Evolutionary conservation across 2,113 vertebrate species (phyloP).

Genomic region (human (Homo sapiens)): GRCh38 chrX:40782001-40782500

Average conservation of each 20-base stretch:
- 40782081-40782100: too few relatives aligned
- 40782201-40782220: neutral
- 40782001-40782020: too few relatives aligned
- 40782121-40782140: conserved; percentile 11
- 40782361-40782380: conserved; percentile 7
- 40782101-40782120: neutral
- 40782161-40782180: neutral
- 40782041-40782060: too few relatives aligned
- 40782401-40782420: neutral
- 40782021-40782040: too few relatives aligned
- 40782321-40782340: neutral
- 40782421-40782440: neutral
- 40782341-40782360: neutral
- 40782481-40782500: neutral
- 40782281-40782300: neutral
- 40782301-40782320: neutral
- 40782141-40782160: neutral
- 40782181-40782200: neutral
- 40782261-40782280: neutral
- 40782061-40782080: too few relatives aligned
- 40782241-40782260: neutral
- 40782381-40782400: neutral
- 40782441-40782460: neutral
- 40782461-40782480: neutral
- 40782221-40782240: neutral